A percentile compares a stretch with the other conserved stretches of the same genome.
These are phyloP conservation scores for Limnephilus rhombicus DNA, from an alignment of 2,888 invertebrate genomes.

Conservation along the genomic window DNA sequence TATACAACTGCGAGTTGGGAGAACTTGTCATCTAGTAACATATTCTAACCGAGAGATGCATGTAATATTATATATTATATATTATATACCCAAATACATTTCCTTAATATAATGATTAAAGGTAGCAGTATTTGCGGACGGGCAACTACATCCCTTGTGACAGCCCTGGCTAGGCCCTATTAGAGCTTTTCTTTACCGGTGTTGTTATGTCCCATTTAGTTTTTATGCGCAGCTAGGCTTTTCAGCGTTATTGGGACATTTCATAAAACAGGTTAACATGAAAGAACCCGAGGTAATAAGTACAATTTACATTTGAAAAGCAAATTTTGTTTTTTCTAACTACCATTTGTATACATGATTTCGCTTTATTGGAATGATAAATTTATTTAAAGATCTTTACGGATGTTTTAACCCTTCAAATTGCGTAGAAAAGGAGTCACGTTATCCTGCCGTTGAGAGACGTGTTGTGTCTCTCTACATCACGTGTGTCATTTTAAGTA, in stretches of 20 bases:
- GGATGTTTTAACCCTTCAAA: neutral
- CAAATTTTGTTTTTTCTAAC: neutral
- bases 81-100: no score
- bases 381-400: neutral
- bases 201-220: neutral
- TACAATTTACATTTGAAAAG: neutral
- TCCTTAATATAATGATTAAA: neutral
- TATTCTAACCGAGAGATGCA: no score
- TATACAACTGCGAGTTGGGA: no score
- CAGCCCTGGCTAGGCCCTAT: neutral
- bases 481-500: neutral
- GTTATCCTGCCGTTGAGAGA: neutral
- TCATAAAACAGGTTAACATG: neutral
- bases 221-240: neutral
- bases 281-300: neutral
- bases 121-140: neutral
- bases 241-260: neutral
- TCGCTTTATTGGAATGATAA: neutral
- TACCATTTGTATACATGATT: neutral
- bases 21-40: no score
- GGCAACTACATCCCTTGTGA: neutral
- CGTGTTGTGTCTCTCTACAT: neutral
- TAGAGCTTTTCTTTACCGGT: neutral
- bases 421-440: neutral
- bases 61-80: no score